A percentile compares a stretch with the other conserved stretches of the same genome.
These are phyloP conservation scores for Leptodactylus fuscus DNA, from an alignment of 2,113 vertebrate genomes.

Conservation along the genomic window DNA sequence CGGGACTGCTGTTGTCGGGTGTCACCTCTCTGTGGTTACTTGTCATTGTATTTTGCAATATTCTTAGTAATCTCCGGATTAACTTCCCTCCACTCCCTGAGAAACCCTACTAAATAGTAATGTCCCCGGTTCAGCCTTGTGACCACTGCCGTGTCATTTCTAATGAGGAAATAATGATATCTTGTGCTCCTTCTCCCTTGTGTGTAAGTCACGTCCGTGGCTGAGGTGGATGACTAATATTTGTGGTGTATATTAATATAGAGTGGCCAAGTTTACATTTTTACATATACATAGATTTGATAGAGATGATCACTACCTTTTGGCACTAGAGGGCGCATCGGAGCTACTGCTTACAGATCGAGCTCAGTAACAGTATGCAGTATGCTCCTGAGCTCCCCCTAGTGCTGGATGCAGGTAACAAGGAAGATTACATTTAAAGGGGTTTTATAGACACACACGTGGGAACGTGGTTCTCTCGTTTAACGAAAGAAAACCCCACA, in stretches of 20 bases:
- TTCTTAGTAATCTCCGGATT: neutral
- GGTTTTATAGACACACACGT: no score
- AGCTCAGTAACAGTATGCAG: no score
- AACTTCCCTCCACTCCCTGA: neutral
- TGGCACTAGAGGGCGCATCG: no score
- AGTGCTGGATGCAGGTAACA: no score
- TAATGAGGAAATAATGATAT: constrained; percentile 14
- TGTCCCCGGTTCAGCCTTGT: neutral
- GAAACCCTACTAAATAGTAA: neutral
- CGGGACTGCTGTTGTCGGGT: neutral
- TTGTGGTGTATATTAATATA: neutral
- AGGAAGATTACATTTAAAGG: no score
- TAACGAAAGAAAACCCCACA: no score
- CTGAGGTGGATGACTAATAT: neutral
- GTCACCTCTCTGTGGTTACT: neutral
- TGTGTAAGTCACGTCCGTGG: neutral
- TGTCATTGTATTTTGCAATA: neutral
- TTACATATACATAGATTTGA: no score
- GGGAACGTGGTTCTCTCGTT: no score
- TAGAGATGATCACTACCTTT: no score
- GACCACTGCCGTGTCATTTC: neutral
- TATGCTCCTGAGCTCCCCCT: no score
- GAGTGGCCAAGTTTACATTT: no score
- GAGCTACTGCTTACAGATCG: no score
- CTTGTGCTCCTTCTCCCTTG: neutral